Percentiles rank a stretch among this genome's conserved stretches.
Evolutionary conservation across 2,888 invertebrate species (phyloP).

Genomic region (Alloscopus bannaensis): DNA sequence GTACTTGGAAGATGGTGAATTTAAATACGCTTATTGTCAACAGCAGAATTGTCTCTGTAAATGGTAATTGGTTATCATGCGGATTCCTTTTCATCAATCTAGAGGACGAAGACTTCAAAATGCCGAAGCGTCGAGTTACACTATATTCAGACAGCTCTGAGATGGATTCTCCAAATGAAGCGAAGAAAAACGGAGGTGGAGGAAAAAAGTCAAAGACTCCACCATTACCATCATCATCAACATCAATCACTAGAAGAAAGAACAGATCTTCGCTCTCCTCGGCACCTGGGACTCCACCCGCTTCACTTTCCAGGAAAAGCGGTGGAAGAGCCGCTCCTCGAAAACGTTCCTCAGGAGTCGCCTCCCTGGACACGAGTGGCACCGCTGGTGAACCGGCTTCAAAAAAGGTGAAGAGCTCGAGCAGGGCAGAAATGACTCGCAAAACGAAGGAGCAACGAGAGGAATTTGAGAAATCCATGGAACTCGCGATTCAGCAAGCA

Average conservation of each 20-base stretch:
- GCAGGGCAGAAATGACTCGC: neutral
- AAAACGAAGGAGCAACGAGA: slow-evolving; percentile 29
- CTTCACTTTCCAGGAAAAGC: neutral
- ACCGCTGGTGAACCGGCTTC: neutral
- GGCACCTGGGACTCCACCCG: too few species aligned
- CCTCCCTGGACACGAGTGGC: neutral
- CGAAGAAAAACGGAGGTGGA: neutral
- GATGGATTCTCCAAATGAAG: neutral
- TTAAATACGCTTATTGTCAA: neutral
- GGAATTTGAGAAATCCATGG: slow-evolving; percentile 33
- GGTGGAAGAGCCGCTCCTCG: too few species aligned
- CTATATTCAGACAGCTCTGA: too few species aligned
- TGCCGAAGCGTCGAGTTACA: neutral
- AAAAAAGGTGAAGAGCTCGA: slow-evolving; percentile 3
- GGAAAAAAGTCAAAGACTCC: neutral
- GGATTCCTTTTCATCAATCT: too few species aligned
- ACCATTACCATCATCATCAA: neutral
- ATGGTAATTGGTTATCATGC: too few species aligned
- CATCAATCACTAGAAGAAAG: too few species aligned
- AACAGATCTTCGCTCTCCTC: too few species aligned
- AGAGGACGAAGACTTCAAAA: slow-evolving; percentile 35
- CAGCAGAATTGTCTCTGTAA: too few species aligned
- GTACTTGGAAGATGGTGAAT: slow-evolving; percentile 15
- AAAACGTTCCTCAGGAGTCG: too few species aligned
- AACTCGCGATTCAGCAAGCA: slow-evolving; percentile 37